Conservation (phyloP, 2,113 vertebrate genomes). For the Ibidorhyncha struthersii region DNA sequence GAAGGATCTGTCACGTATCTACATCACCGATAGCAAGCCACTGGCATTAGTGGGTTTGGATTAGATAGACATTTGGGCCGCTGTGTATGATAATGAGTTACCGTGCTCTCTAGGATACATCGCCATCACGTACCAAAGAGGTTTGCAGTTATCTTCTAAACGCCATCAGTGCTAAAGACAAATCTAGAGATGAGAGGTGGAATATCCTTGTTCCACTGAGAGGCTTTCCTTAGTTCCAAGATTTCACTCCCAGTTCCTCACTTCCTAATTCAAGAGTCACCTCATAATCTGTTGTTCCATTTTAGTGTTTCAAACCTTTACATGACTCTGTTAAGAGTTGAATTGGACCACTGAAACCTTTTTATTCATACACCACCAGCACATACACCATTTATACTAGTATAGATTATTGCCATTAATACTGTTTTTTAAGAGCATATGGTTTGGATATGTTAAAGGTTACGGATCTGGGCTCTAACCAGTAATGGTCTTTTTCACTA, state of each 20-base stretch:
- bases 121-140: neutral
- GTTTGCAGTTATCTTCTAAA: neutral
- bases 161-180: neutral
- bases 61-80: neutral
- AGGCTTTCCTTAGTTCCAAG: neutral
- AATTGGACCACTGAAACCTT: neutral
- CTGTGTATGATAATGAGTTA: neutral
- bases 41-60: neutral
- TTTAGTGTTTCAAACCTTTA: neutral
- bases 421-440: neutral
- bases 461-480: neutral
- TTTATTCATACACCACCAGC: neutral
- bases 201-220: neutral
- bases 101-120: fast-evolving
- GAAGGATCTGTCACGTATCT: neutral
- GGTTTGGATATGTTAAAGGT: neutral
- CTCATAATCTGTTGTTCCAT: neutral
- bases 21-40: neutral
- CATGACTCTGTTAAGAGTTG: neutral
- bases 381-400: neutral
- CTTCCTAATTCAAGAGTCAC: neutral
- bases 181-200: neutral
- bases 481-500: neutral
- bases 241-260: neutral
- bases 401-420: neutral